These are phyloP conservation scores for Dryobotodes eremita DNA, from an alignment of 2,888 invertebrate genomes.

Conservation along the genomic window DNA sequence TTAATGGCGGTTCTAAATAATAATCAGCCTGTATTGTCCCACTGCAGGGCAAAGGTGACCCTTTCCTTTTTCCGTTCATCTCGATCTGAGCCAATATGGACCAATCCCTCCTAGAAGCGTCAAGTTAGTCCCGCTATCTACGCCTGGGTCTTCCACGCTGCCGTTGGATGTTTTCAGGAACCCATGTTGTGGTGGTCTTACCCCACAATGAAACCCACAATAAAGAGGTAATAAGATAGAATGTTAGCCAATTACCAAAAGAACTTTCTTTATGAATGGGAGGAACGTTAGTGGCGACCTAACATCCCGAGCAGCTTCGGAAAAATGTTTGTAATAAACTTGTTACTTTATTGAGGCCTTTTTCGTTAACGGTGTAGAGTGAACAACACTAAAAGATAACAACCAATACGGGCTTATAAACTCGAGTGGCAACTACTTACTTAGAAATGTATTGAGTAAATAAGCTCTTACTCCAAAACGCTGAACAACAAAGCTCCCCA, in stretches of 20 bases:
- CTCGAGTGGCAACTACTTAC: background rate
- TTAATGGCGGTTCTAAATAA: background rate
- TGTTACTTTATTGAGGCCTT: background rate
- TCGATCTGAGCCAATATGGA: background rate
- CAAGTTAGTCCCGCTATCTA: background rate
- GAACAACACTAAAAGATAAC: background rate
- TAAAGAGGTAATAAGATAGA: background rate
- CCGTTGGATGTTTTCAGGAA: background rate
- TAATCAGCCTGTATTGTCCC: background rate
- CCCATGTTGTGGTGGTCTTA: background rate
- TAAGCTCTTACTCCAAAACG: conserved; percentile 5
- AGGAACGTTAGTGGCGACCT: background rate
- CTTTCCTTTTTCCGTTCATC: background rate
- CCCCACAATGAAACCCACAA: no score
- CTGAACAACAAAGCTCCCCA: conserved; percentile 17
- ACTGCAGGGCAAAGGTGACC: no score
- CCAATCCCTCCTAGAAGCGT: background rate
- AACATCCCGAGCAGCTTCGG: background rate
- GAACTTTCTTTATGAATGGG: background rate
- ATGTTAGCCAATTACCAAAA: background rate
- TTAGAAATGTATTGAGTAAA: conserved; percentile 3
- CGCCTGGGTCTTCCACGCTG: background rate
- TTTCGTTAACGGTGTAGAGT: background rate
- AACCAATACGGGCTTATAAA: background rate
- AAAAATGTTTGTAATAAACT: background rate